Percentiles rank a stretch among this genome's conserved stretches.
Evolutionary conservation across 2,888 invertebrate genomes (phyloP).

Genomic region (Heliconius ismenius): DNA sequence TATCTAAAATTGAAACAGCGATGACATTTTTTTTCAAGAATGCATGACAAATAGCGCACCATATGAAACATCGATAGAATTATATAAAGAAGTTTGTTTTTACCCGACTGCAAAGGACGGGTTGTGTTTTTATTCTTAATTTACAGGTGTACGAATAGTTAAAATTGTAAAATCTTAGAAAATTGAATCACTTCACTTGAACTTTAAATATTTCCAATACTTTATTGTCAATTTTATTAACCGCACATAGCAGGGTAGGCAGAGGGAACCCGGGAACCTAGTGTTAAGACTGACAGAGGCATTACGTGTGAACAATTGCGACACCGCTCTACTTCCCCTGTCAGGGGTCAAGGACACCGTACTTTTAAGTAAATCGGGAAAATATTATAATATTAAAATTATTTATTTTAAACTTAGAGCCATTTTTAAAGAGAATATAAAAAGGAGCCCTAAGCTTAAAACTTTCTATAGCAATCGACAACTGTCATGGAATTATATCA

Average conservation of each 20-base stretch:
- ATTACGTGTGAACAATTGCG: too few species aligned
- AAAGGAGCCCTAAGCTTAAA: neutral
- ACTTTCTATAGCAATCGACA: neutral
- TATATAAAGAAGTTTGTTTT: neutral
- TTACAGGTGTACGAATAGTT: neutral
- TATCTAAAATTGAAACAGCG: conserved; percentile 12
- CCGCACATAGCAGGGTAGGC: too few species aligned
- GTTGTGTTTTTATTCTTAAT: neutral
- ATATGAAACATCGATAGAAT: neutral
- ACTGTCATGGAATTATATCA: neutral
- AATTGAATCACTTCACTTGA: neutral
- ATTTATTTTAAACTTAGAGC: too few species aligned
- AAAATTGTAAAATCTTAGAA: neutral
- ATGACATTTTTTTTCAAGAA: conserved; percentile 3
- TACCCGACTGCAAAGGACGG: too few species aligned
- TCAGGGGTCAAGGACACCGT: neutral
- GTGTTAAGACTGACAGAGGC: too few species aligned
- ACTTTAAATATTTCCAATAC: too few species aligned
- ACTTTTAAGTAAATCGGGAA: neutral
- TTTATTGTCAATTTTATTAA: too few species aligned
- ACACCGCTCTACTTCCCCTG: too few species aligned
- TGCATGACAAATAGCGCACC: neutral
- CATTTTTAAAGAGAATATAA: too few species aligned
- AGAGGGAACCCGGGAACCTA: too few species aligned
- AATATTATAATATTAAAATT: neutral